Evolutionary conservation across 2,113 vertebrate species (phyloP), one percentile per base, ranked within the genome.

Genomic region (Myodes glareolus): DNA sequence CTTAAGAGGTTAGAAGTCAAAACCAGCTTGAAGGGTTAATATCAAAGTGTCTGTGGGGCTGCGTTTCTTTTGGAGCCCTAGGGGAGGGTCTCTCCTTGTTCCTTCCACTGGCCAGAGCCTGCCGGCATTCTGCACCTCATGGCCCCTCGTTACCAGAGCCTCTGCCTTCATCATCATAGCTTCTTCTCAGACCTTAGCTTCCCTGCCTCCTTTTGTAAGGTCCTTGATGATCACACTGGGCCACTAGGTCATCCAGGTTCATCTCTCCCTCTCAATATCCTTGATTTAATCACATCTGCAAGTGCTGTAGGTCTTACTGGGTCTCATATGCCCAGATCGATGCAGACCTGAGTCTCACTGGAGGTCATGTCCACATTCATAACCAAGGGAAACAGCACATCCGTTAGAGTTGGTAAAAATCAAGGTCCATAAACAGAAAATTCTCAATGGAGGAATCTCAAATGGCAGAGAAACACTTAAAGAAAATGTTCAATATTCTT

Each of bases 111-210:
- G 68, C 8, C 12, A 27, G 58, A 29, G 36, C 39, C 58, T 50
- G 19, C 73, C 21, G 7, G 1, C 3, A 13, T 55, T 68, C 67
- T 2, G 2, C 4, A 73, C 65, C 42, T 75, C 5, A 31, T 7
- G 47, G 7, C 27, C n/a, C 29, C 0, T 1, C 0, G 2, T 19
- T 23, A 21, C 9, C 67, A 10, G 7, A 11, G 27, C n/a, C 14
- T 86, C 58, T 67, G 47, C 12, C 19, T 90, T 76, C 10, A 3
- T 4, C 1, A 0, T 39, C 19, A 9, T 17, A 1, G 10, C 31
- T 65, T 33, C 50, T 70, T 84, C 45, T 52, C 5, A 3, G 77
- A 25, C 45, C n/a, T 19, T 65, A 0, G 29, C 42, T 72, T 67
- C 42, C 14, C 27, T 36, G 27, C 65, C 4, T 85, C 31, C 67